These are phyloP conservation scores for Fulmarus glacialis DNA, from an alignment of 2,113 vertebrate species.

Conservation along the genomic window DNA sequence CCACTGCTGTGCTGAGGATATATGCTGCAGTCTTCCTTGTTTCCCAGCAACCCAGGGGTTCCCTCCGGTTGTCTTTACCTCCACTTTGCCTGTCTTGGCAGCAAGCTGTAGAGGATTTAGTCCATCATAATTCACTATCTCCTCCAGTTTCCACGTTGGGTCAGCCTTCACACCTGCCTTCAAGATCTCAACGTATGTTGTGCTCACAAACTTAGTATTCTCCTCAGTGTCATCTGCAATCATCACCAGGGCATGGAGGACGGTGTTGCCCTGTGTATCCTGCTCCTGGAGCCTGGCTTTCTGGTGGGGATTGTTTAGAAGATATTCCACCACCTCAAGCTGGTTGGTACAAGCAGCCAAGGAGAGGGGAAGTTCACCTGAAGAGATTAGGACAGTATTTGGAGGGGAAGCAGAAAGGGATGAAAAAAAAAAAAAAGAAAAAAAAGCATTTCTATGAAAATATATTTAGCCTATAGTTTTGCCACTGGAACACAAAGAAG, in stretches of 20 bases:
- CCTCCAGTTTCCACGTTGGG: conserved; percentile 81
- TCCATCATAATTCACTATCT: conserved; percentile 78
- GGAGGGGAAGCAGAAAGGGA: neutral
- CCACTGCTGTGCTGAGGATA: neutral
- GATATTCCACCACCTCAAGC: conserved; percentile 82
- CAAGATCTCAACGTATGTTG: conserved; percentile 86
- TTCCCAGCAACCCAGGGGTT: neutral
- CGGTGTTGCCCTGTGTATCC: conserved; percentile 89
- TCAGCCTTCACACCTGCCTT: conserved; percentile 70
- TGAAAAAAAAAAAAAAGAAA: neutral
- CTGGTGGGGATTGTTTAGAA: conserved; percentile 81
- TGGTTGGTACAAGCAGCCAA: conserved; percentile 96
- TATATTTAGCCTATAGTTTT: neutral
- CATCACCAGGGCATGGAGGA: conserved; percentile 88
- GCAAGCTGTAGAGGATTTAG: conserved; percentile 91
- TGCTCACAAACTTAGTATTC: conserved; percentile 85
- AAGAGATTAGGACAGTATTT: neutral
- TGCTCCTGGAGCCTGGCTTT: conserved; percentile 69
- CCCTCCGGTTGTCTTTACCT: conserved; percentile 66
- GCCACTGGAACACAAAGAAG: neutral
- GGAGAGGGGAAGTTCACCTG: conserved; percentile 93
- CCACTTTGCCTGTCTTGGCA: conserved; percentile 89
- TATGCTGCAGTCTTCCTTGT: neutral
- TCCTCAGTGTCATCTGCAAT: conserved; percentile 85
- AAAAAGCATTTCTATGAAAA: neutral